phyloP scores from a whole-genome alignment of 2,113 vertebrate genomes.

The Calyptomena viridis region DNA sequence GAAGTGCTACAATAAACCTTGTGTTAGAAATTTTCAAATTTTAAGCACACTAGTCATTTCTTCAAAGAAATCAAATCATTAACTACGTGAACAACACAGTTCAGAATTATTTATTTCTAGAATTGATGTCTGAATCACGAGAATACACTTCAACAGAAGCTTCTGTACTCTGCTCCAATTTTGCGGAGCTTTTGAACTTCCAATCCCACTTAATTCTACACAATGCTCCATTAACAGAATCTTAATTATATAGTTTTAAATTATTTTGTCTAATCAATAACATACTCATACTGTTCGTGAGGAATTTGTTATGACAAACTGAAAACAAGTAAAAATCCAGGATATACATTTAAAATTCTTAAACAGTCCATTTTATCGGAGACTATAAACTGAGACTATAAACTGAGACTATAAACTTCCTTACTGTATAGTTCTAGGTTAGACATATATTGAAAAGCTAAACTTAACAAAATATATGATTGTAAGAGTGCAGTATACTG shows the following conservation, averaged over 20 bases:
- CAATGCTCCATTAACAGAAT: background rate
- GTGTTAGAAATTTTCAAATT: background rate
- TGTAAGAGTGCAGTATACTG: background rate
- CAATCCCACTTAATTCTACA: background rate
- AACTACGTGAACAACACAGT: background rate
- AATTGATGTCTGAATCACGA: background rate
- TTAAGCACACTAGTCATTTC: background rate
- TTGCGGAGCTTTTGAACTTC: background rate
- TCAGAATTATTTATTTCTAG: background rate
- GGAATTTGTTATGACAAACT: background rate
- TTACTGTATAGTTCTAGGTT: background rate
- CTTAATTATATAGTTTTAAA: background rate
- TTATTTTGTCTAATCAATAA: background rate
- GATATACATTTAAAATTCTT: background rate
- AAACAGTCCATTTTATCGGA: background rate
- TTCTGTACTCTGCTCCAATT: background rate
- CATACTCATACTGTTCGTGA: background rate
- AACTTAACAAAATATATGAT: background rate
- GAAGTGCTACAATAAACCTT: background rate
- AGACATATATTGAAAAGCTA: background rate
- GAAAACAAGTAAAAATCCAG: background rate
- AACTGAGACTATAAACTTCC: background rate
- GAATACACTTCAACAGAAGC: background rate
- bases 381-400: background rate
- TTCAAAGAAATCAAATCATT: background rate